Base-by-base conservation (phyloP, 2,113 vertebrate genomes). In the Scalopus aquaticus region DNA sequence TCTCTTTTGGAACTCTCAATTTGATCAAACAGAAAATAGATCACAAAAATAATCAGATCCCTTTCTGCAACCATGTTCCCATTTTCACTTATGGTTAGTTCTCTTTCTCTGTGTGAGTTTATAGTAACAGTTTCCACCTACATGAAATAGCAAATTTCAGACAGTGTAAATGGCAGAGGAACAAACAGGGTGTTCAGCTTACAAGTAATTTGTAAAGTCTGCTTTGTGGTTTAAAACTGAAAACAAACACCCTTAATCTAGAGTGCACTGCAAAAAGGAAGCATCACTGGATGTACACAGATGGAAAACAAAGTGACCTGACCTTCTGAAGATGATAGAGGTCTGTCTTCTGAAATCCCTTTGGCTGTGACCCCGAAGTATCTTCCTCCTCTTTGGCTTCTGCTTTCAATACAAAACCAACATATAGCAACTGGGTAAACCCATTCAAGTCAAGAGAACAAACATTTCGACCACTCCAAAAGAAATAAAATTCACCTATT, bases 291-390 rank as follows among this genome's bases (percentile, higher is more conserved):
- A 60, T 82, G 20, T 12, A 85, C 74, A 11, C 44, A 88, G 37
- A 84, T 96, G 92, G 83, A 90, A 87, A 91, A 85, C 78, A 67
- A 0, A 3, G 37, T 94, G 20, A 88, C 22, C 97, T 97, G 94
- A 99, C 99, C 99, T 99, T 99, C 96, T 99, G 99, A 96, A 99
- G 99, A 80, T 99, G 98, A 98, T 99, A 99, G 73, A 99, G 99
- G 96, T 99, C 99, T 0, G 99, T 99, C 98, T 99, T 99, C 95
- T 99, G 98, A 58, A 99, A 97, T 30, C 98, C 98, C 96, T 98
- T 99, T 83, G 98, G 97, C 82, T 99, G 98, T 5, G 98, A 98
- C 35, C 93, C 19, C 11, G 98, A 98, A 26, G 98, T 98, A 80
- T 96, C 97, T 91, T 20, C 98, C 74, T 98, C 98, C 86, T 98